Conservation (phyloP, 2,888 invertebrate genomes). For the Mythimna impura region DNA sequence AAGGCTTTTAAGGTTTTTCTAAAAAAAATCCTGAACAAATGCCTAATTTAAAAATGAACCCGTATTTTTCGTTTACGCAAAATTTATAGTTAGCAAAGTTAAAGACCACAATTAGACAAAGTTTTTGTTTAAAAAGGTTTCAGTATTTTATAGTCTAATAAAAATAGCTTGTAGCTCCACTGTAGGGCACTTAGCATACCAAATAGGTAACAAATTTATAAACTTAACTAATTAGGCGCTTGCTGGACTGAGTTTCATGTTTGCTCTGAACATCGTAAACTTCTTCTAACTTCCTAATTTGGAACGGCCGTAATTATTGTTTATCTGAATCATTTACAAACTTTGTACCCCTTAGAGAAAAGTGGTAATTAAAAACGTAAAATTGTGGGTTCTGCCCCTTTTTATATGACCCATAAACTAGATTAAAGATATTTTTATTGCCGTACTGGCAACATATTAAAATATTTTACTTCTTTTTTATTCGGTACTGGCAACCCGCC, state of each 20-base stretch:
- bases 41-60: conserved; percentile 4
- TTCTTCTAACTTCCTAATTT: conserved; percentile 84
- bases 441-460: conserved; percentile 37
- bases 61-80: conserved; percentile 27
- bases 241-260: conserved; percentile 83
- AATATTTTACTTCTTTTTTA: conserved; percentile 38
- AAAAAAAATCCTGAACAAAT: not conserved
- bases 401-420: conserved; percentile 56
- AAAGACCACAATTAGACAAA: conserved; percentile 44
- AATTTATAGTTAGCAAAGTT: conserved; percentile 23
- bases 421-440: conserved; percentile 53
- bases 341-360: conserved; percentile 67
- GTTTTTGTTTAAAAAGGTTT: conserved; percentile 51
- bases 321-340: conserved; percentile 77
- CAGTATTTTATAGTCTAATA: conserved; percentile 67
- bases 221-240: conserved; percentile 86
- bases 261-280: conserved; percentile 81
- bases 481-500: not conserved
- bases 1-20: too few relatives aligned
- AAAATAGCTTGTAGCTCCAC: conserved; percentile 73
- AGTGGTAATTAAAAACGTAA: conserved; percentile 70
- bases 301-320: conserved; percentile 82
- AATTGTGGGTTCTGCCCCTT: conserved; percentile 51
- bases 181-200: conserved; percentile 84
- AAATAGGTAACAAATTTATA: conserved; percentile 89